A percentile compares a stretch with the other conserved stretches of the same genome.
Evolutionary conservation across 2,797 vertebrate species (phyloP).

Genomic region (Phoebastria nigripes): DNA sequence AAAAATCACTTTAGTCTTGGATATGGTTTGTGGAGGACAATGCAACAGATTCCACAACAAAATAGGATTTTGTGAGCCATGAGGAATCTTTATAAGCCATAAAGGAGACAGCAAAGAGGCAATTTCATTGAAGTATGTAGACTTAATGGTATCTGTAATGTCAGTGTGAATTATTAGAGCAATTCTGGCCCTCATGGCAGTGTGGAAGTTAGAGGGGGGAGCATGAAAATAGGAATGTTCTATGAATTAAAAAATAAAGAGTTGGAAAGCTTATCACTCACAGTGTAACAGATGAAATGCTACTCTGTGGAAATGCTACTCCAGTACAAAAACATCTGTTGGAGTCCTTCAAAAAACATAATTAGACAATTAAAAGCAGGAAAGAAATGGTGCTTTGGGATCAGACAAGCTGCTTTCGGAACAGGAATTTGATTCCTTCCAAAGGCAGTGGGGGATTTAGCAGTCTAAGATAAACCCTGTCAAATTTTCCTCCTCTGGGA

Average conservation of each 20-base stretch:
- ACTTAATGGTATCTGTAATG: constrained; percentile 71
- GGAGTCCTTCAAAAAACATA: constrained; percentile 6
- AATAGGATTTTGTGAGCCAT: constrained; percentile 57
- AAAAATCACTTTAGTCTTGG: constrained; percentile 67
- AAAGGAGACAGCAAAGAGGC: constrained; percentile 68
- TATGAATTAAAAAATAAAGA: constrained; percentile 32
- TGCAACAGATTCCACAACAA: constrained; percentile 56
- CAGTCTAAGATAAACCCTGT: not conserved
- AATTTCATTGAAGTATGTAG: constrained; percentile 71
- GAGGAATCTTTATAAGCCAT: constrained; percentile 72
- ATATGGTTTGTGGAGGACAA: constrained; percentile 66
- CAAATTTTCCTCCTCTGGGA: not conserved
- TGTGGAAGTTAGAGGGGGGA: constrained; percentile 17
- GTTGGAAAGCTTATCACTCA: not conserved
- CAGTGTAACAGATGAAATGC: not conserved
- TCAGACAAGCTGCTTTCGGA: not conserved
- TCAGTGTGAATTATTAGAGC: constrained; percentile 72
- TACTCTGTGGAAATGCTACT: not conserved
- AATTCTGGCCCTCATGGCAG: constrained; percentile 59
- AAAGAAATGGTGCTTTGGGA: not conserved
- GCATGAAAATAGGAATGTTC: constrained; percentile 4
- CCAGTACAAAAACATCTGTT: not conserved
- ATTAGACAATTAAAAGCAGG: not conserved
- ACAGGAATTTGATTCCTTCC: not conserved
- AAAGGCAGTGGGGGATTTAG: not conserved